Percentiles rank a stretch among this genome's conserved stretches.
Conservation (phyloP, 2,113 vertebrate genomes). For the Bubo scandiacus region DNA sequence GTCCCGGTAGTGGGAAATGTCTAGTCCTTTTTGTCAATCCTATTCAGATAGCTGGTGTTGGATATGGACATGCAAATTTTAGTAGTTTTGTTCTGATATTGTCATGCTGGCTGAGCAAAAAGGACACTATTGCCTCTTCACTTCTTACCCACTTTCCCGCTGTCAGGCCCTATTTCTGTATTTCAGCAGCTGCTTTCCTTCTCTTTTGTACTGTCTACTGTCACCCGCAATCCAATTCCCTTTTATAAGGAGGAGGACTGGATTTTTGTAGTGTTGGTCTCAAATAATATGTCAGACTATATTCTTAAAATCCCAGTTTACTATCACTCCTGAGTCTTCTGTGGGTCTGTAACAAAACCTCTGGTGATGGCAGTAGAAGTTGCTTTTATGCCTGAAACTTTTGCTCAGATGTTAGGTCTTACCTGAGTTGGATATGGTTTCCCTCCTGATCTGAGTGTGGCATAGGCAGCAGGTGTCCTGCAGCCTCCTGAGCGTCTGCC, state of each 20-base stretch:
- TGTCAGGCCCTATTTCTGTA: not conserved
- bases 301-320: not conserved
- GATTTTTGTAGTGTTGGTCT: not conserved
- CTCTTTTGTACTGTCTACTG: not conserved
- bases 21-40: not conserved
- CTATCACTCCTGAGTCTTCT: not conserved
- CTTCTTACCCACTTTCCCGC: not conserved
- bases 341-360: not conserved
- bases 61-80: rapidly evolving
- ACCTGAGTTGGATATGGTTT: not conserved
- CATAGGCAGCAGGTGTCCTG: not conserved
- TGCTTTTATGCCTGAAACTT: not conserved
- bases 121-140: not conserved
- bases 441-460: not conserved
- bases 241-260: not conserved
- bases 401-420: not conserved
- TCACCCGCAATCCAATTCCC: not conserved
- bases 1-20: not conserved
- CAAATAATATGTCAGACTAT: not conserved
- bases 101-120: not conserved
- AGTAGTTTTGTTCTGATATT: not conserved
- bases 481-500: not conserved
- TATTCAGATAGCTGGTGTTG: not conserved
- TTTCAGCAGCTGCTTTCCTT: not conserved
- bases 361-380: not conserved